Evolutionary conservation across 1,140 invertebrate genomes (phyloP).

Genomic region (Carposina sasakii): DNA sequence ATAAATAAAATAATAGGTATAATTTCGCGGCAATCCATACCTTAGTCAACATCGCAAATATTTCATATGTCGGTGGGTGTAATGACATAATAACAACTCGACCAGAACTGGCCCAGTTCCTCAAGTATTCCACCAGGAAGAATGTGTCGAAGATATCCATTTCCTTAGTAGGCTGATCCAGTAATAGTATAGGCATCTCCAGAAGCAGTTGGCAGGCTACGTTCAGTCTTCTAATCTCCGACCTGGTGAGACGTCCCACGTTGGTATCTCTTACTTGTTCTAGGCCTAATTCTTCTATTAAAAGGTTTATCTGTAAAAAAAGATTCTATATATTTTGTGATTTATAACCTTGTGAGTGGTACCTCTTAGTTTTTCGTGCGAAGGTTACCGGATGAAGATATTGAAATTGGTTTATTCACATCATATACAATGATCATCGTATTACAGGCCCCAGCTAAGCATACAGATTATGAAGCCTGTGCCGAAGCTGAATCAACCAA

Average conservation of each 20-base stretch:
- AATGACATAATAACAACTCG: slow-evolving; percentile 92
- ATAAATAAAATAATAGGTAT: too few relatives aligned
- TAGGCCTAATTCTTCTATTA: slow-evolving; percentile 92
- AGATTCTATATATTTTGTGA: too few relatives aligned
- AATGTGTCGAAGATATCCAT: slow-evolving; percentile 98
- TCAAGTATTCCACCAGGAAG: slow-evolving; percentile 93
- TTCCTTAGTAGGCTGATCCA: slow-evolving; percentile 92
- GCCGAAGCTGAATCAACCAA: too few relatives aligned
- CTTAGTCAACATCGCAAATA: slow-evolving; percentile 93
- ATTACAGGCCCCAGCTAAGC: too few relatives aligned
- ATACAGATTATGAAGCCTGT: too few relatives aligned
- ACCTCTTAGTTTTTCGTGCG: too few relatives aligned
- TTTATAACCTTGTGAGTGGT: too few relatives aligned
- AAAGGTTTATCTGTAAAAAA: slow-evolving; percentile 80
- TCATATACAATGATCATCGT: too few relatives aligned
- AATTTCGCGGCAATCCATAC: slow-evolving; percentile 26
- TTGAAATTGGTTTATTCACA: too few relatives aligned
- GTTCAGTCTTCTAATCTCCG: slow-evolving; percentile 88
- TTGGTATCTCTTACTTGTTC: slow-evolving; percentile 87
- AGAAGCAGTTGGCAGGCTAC: slow-evolving; percentile 91
- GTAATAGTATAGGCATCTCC: slow-evolving; percentile 86
- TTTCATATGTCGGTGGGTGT: slow-evolving; percentile 95
- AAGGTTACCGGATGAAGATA: too few relatives aligned
- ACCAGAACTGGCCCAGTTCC: slow-evolving; percentile 91
- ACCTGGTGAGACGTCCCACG: slow-evolving; percentile 85